Conservation (phyloP, 2,888 invertebrate genomes). For the Mesochorus sp. region DNA sequence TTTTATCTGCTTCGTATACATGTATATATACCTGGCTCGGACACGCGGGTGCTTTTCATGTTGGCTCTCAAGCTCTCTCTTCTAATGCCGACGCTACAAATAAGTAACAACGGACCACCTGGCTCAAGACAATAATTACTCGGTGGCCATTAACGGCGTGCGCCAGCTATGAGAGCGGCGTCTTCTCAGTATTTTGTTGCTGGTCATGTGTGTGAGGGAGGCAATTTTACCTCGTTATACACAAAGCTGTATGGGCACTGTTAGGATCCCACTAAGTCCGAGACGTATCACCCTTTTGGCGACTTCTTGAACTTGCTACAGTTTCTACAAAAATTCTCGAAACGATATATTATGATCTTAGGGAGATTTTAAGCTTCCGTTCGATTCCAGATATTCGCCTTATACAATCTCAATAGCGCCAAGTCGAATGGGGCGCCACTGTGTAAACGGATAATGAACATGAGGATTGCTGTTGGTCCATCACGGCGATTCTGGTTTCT, state of each 20-base stretch:
- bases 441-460: too few relatives aligned
- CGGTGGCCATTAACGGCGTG: conserved; percentile 75
- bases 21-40: conserved; percentile 3
- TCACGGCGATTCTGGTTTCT: too few relatives aligned
- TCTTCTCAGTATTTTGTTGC: conserved; percentile 47
- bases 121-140: conserved; percentile 77
- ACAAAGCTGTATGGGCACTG: not conserved
- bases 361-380: too few relatives aligned
- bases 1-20: conserved; percentile 11
- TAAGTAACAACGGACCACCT: conserved; percentile 77
- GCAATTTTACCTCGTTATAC: conserved; percentile 36
- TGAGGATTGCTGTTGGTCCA: too few relatives aligned
- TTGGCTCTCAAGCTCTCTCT: conserved; percentile 36
- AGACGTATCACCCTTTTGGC: too few relatives aligned
- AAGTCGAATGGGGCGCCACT: too few relatives aligned
- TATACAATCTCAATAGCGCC: too few relatives aligned
- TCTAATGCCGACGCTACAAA: conserved; percentile 64
- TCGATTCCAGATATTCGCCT: too few relatives aligned
- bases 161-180: conserved; percentile 66
- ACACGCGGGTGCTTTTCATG: conserved; percentile 54
- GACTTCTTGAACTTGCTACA: too few relatives aligned
- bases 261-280: too few relatives aligned
- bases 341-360: too few relatives aligned
- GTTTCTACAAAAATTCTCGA: too few relatives aligned
- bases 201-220: conserved; percentile 46